Evolutionary conservation across 2,797 vertebrate genomes (phyloP), one percentile per base, ranked within the genome.

Genomic region (Semaprochilodus insignis): DNA sequence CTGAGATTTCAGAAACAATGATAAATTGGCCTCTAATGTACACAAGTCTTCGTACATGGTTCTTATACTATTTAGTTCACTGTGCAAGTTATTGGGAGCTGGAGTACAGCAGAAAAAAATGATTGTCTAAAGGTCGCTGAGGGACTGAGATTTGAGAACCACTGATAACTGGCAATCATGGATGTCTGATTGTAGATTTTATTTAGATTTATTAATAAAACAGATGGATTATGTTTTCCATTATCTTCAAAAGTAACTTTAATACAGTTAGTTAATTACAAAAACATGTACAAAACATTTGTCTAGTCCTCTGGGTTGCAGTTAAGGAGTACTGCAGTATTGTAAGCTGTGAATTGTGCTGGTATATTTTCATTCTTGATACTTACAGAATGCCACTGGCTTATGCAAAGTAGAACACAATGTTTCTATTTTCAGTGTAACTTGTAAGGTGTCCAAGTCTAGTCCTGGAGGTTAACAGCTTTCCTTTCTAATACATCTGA

Each of bases 351-450:
- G 87, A 86, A 86, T 86, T 81, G 59, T 70, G 87, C 90, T 87
- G 77, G 89, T 91, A 88, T 91, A 85, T 44, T 81, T 92, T 83
- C 59, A 78, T 85, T 90, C 73, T 89, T 93, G 87, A 88, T 88
- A 88, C 89, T 91, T 90, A 91, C 91, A 93, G 93, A 88, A 88
- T 88, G 91, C 90, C 92, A 93, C 91, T 84, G 90, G 87, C 89
- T 88, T 75, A 81, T 57, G 36, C 86, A 34, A 77, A 86, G 66
- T 66, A 85, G 65, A 81, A 72, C 52, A 74, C 4, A 31, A 51
- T 60, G 21, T 74, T 55, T 48, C 59, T 11, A 65, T 81, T 34
- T 73, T 60, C 19, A 3, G 2, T 67, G 66, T 14, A 31, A 0
- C 59, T 34, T 44, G 54, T 66, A 51, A 54, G 71, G 72, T 76